A percentile compares a stretch with the other conserved stretches of the same genome.
Evolutionary conservation across 2,797 vertebrate genomes (phyloP).

Genomic region (Tokudaia muenninki): DNA sequence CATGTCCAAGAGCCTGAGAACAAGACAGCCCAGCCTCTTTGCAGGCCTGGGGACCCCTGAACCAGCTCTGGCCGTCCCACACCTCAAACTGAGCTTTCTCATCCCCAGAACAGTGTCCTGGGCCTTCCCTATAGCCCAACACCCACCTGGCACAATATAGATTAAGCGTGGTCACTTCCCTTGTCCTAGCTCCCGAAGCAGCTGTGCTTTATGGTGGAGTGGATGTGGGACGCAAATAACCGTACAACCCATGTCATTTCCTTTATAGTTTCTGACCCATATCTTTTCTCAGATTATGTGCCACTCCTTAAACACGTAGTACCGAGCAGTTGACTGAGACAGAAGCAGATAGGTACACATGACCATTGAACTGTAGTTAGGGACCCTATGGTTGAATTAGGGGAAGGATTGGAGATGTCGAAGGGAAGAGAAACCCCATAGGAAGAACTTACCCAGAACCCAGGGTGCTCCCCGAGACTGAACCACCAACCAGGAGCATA

Average conservation of each 20-base stretch:
- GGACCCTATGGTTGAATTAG: background rate
- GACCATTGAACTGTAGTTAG: background rate
- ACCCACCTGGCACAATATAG: too few relatives aligned
- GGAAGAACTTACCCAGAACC: background rate
- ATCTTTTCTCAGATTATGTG: background rate
- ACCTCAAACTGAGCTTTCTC: too few relatives aligned
- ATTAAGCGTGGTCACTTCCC: too few relatives aligned
- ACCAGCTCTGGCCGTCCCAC: too few relatives aligned
- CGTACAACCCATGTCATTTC: background rate
- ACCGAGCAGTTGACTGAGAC: background rate
- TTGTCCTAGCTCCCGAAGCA: too few relatives aligned
- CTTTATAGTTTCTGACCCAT: background rate
- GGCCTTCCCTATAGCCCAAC: too few relatives aligned
- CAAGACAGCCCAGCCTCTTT: too few relatives aligned
- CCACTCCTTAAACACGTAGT: background rate
- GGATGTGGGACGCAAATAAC: too few relatives aligned
- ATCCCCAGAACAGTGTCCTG: too few relatives aligned
- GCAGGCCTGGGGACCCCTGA: too few relatives aligned
- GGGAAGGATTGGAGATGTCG: background rate
- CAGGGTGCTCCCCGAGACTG: background rate
- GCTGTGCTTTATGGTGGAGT: too few relatives aligned
- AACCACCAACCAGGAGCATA: background rate
- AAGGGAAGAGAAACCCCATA: background rate
- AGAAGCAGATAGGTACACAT: background rate
- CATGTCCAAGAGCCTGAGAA: too few relatives aligned